A percentile compares a stretch with the other conserved stretches of the same genome.
Evolutionary conservation across 2,113 vertebrate species (phyloP).

Genomic region (Plecturocebus donacophilus): DNA sequence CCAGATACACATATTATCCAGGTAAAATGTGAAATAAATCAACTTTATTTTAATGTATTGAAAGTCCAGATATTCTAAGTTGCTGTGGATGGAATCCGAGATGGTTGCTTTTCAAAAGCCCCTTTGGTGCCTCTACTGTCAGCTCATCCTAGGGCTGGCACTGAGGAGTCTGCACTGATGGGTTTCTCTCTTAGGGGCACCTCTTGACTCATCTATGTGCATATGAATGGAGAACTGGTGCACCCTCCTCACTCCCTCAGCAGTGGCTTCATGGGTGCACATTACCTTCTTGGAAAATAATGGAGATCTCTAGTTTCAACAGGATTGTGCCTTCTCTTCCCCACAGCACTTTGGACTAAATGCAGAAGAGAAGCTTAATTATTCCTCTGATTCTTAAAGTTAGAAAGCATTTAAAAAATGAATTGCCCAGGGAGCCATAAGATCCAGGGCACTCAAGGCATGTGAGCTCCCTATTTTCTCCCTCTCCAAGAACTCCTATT

Average conservation of each 20-base stretch:
- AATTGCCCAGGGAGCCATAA: background rate
- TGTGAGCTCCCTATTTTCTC: background rate
- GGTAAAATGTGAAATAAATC: background rate
- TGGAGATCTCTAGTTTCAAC: background rate
- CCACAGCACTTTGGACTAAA: background rate
- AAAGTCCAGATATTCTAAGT: background rate
- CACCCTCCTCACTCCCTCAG: rapidly evolving
- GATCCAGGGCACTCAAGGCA: background rate
- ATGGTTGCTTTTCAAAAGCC: background rate
- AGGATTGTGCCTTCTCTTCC: background rate
- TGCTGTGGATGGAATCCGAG: background rate
- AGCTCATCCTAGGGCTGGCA: background rate
- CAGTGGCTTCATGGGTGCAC: background rate
- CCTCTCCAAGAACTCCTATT: background rate
- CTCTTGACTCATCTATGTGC: too few species aligned
- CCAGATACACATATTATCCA: background rate
- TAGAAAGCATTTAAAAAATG: background rate
- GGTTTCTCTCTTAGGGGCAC: background rate
- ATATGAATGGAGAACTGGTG: background rate
- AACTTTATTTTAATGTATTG: background rate
- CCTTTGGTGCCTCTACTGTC: background rate
- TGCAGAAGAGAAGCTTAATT: background rate
- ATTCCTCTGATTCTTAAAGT: background rate
- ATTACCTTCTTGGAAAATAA: background rate
- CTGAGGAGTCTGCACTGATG: background rate